phyloP scores from a whole-genome alignment of 2,888 invertebrate species.

The Listrodromus nycthemerus region DNA sequence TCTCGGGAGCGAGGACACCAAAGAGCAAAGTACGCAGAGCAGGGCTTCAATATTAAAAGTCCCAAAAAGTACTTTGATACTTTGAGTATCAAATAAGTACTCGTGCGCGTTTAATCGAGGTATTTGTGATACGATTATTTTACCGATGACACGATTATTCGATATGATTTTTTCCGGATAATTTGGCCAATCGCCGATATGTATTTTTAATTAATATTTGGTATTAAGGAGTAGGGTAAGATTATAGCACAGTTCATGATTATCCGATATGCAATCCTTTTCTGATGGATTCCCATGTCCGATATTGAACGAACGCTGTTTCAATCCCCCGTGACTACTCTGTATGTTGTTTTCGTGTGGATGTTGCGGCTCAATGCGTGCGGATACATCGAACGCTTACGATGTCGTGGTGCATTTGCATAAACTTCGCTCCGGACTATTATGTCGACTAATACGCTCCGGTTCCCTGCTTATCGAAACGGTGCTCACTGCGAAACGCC shows the following conservation, averaged over 20 bases:
- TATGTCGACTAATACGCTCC: slow-evolving; percentile 43
- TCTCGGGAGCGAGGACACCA: not conserved
- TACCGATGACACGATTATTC: too few relatives aligned
- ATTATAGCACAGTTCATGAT: not conserved
- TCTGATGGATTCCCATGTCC: not conserved
- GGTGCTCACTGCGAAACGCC: not conserved
- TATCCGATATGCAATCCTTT: not conserved
- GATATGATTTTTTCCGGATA: too few relatives aligned
- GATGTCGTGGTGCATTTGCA: slow-evolving; percentile 18
- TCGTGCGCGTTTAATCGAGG: too few relatives aligned
- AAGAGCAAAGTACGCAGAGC: not conserved
- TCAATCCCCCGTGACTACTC: not conserved
- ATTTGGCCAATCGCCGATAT: not conserved
- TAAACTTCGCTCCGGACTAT: slow-evolving; percentile 28
- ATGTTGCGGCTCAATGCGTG: not conserved
- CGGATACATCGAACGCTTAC: not conserved
- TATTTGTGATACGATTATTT: not conserved
- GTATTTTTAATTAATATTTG: too few relatives aligned
- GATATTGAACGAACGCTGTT: not conserved
- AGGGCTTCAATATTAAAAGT: too few relatives aligned
- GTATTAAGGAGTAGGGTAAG: not conserved
- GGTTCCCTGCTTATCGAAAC: slow-evolving; percentile 50
- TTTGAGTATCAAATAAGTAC: too few relatives aligned
- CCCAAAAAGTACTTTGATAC: too few relatives aligned
- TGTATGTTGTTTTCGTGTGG: not conserved